Evolutionary conservation across 2,797 vertebrate genomes (phyloP), one percentile per base, ranked within the genome.

Genomic region (Eulemur mongoz): DNA sequence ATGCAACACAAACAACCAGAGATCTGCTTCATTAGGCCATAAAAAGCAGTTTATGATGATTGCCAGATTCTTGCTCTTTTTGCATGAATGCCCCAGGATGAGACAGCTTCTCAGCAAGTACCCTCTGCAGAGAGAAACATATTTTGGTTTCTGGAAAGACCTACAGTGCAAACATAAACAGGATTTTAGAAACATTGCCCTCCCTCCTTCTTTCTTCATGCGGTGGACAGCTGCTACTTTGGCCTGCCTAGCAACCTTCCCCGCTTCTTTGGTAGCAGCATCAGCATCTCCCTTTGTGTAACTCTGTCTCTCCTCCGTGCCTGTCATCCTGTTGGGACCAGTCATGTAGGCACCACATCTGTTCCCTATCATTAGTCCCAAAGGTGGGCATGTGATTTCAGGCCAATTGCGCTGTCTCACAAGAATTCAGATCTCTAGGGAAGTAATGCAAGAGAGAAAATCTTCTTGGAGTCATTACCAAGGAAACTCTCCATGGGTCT

Each of bases 71-170:
- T 75, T 93, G 57, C 18, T 93, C 35, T 67, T 87, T 96, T 57
- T 72, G 57, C 84, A 15, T 52, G 72, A 78, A 85, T 57, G 38
- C 50, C 22, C 6, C 0, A 79, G 45, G 40, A 27, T 80, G 52
- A 94, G 86, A 30, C 63, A 50, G 1, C 23, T n/a, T 57, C 90
- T 57, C 35, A 14, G 75, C 70, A 30, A 95, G 87, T 13, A 32
- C n/a, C 65, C 89, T 91, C 59, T 23, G 84, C 72, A 54, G 72
- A 86, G 8, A 61, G 59, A 80, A 67, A 65, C 40, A n/a, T 43
- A 72, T 50, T 91, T 89, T 89, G 45, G 76, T 93, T 95, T 82
- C 72, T 89, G 86, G 91, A 92, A 89, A 91, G 63, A 40, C 78
- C 43, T 57, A 25, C 7, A 13, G 57, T 14, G 40, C 57, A 90